Evolutionary conservation across 2,113 vertebrate species (phyloP).

Genomic region (Lonchura striata): DNA sequence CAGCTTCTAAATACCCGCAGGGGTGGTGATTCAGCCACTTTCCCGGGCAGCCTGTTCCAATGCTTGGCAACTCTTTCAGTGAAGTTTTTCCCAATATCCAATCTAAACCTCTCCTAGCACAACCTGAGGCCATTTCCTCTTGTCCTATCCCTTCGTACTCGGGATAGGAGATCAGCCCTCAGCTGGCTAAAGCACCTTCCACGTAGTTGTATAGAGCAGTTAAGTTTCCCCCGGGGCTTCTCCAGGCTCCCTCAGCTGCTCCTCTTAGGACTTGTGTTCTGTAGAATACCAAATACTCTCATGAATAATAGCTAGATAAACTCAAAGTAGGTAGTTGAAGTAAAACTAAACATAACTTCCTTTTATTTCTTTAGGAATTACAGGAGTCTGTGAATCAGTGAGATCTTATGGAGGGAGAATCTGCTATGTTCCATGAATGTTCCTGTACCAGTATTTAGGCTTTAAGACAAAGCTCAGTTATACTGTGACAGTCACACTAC

Average conservation of each 20-base stretch:
- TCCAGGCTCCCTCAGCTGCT: background rate
- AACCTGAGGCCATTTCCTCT: background rate
- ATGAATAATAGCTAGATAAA: background rate
- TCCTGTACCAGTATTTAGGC: background rate
- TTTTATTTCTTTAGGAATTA: background rate
- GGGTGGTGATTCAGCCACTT: background rate
- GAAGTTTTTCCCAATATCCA: background rate
- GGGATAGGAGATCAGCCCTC: background rate
- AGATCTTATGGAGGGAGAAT: background rate
- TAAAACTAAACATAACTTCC: background rate
- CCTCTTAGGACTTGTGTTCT: fast-evolving
- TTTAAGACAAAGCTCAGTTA: background rate
- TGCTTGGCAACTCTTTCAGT: background rate
- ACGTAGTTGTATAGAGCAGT: background rate
- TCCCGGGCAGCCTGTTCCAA: background rate
- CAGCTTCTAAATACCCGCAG: background rate
- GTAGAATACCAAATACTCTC: background rate
- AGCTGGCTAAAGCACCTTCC: background rate
- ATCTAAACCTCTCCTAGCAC: background rate
- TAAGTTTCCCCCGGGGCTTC: background rate
- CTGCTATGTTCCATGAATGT: background rate
- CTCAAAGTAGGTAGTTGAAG: background rate
- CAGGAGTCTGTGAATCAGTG: background rate
- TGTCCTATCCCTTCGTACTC: background rate
- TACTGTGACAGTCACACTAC: background rate